Percentiles rank a stretch among this genome's conserved stretches.
phyloP scores from a whole-genome alignment of 2,797 vertebrate genomes.

The Danio aesculapii region DNA sequence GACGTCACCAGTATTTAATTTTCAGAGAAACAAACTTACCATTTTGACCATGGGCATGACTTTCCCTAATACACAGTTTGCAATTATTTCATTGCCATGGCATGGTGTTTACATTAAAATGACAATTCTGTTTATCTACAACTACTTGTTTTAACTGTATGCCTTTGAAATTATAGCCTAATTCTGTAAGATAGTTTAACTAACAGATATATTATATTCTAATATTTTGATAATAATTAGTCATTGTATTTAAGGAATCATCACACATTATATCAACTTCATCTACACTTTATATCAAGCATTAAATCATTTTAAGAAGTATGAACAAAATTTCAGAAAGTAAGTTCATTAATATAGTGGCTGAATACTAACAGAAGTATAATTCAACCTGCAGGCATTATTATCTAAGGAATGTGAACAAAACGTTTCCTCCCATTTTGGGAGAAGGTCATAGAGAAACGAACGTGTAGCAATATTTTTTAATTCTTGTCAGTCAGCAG shows the following conservation, averaged over 20 bases:
- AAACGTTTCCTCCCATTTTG: conserved; percentile 8
- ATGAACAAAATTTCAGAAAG: background rate
- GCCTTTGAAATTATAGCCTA: too few species aligned
- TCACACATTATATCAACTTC: background rate
- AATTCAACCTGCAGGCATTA: background rate
- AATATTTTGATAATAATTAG: background rate
- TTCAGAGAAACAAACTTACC: too few species aligned
- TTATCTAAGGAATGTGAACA: conserved; percentile 30
- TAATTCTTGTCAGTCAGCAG: background rate
- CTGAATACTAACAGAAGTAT: background rate
- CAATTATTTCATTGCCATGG: too few species aligned
- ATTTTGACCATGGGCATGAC: too few species aligned
- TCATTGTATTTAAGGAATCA: background rate
- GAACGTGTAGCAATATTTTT: conserved; percentile 8
- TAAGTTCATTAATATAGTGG: background rate
- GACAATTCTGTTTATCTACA: too few species aligned
- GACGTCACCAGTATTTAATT: background rate
- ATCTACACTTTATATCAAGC: background rate
- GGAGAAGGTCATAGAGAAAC: conserved; percentile 18
- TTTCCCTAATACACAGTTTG: too few species aligned
- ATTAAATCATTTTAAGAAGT: background rate
- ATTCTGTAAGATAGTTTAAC: too few species aligned
- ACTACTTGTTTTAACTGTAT: too few species aligned
- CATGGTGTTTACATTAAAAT: too few species aligned
- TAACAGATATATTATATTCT: too few species aligned